Percentiles rank a stretch among this genome's conserved stretches.
Conservation (phyloP, 2,113 vertebrate species). For the Microtus montanus region DNA sequence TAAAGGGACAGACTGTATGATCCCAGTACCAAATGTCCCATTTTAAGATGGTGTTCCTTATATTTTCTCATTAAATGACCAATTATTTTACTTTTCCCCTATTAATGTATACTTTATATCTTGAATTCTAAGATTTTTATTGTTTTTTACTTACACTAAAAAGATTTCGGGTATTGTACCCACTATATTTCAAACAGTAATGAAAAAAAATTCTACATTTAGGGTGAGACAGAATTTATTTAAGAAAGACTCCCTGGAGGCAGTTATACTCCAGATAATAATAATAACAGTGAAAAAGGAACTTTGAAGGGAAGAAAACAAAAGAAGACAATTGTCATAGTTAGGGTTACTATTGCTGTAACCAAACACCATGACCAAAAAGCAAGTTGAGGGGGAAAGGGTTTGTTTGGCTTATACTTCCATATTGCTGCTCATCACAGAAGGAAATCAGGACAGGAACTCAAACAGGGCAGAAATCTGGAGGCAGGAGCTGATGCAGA, state of each 20-base stretch:
- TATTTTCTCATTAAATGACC: constrained; percentile 76
- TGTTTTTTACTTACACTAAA: constrained; percentile 68
- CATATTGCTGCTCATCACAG: no score
- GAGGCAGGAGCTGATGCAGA: no score
- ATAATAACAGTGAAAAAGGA: neutral
- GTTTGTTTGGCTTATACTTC: no score
- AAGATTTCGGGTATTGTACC: constrained; percentile 3
- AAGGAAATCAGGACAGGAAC: no score
- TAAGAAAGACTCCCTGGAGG: neutral
- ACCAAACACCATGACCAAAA: no score
- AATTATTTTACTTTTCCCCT: constrained; percentile 72
- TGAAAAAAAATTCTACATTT: no score
- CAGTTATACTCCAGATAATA: constrained; percentile 29
- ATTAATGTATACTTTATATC: constrained; percentile 56
- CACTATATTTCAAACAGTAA: constrained; percentile 1
- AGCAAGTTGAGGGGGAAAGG: no score
- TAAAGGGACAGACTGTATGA: constrained; percentile 80
- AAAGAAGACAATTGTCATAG: neutral
- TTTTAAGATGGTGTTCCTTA: constrained; percentile 75
- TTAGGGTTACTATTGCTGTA: neutral
- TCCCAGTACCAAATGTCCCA: constrained; percentile 80
- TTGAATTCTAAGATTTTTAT: constrained; percentile 60
- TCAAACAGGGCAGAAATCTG: no score
- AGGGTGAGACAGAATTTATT: no score
- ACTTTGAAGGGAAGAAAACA: constrained; percentile 1